Percentiles rank a stretch among this genome's conserved stretches.
phyloP scores from a whole-genome alignment of 2,113 vertebrate genomes.

The Pygathrix nemaeus region DNA sequence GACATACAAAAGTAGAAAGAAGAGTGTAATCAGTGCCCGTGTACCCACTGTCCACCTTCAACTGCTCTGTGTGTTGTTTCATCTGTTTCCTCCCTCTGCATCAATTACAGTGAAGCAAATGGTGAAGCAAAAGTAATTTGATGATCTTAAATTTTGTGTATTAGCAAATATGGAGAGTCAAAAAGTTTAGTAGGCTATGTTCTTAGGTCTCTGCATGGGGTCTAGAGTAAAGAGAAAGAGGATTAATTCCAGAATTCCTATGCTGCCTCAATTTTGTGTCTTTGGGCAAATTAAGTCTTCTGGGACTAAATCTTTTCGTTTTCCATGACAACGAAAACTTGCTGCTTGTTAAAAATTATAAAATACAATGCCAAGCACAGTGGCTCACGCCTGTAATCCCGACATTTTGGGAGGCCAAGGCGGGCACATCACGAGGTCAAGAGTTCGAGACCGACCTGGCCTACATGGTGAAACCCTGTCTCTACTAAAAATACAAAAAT shows the following conservation, averaged over 20 bases:
- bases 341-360: slow-evolving; percentile 14
- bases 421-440: too few species aligned
- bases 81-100: background rate
- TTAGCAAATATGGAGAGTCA: background rate
- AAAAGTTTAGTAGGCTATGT: background rate
- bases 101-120: background rate
- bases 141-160: background rate
- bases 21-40: background rate
- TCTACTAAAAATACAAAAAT: too few species aligned
- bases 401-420: too few species aligned
- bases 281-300: slow-evolving; percentile 29
- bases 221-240: background rate
- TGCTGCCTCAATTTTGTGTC: slow-evolving; percentile 6
- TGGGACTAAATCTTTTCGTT: background rate
- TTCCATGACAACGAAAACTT: slow-evolving; percentile 26
- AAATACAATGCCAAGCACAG: too few species aligned
- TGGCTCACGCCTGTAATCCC: background rate
- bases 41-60: background rate
- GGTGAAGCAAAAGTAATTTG: background rate
- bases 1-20: background rate
- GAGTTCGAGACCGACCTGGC: too few species aligned
- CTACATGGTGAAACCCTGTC: too few species aligned
- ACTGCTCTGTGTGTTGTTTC: background rate
- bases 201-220: background rate
- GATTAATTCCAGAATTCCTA: slow-evolving; percentile 18